Evolutionary conservation across 2,888 invertebrate genomes (phyloP).

Genomic region (Alloplasta piceator): DNA sequence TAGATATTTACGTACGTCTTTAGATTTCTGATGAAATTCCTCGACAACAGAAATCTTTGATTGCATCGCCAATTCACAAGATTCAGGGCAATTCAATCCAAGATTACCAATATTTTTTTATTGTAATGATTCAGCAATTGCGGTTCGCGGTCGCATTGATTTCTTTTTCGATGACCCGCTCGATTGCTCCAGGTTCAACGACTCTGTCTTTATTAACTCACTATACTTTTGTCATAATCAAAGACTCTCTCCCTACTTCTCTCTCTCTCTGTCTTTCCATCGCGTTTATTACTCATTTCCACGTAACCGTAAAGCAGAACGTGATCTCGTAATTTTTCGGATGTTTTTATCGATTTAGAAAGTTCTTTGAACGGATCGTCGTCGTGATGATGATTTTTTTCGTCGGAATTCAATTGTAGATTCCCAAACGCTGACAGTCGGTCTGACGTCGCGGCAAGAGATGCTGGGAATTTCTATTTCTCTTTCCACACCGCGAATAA

Average conservation of each 20-base stretch:
- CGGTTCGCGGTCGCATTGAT: slow-evolving; percentile 38
- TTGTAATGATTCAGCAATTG: too few species aligned
- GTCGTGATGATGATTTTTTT: not conserved
- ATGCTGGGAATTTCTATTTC: slow-evolving; percentile 18
- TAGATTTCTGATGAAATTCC: too few species aligned
- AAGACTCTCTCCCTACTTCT: slow-evolving; percentile 19
- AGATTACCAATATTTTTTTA: too few species aligned
- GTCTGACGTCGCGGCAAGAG: not conserved
- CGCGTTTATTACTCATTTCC: slow-evolving; percentile 20
- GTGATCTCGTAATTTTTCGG: slow-evolving; percentile 31
- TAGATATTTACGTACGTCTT: too few species aligned
- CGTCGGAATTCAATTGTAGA: slow-evolving; percentile 12
- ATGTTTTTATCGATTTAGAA: slow-evolving; percentile 51
- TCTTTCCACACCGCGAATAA: not conserved
- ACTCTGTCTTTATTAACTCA: slow-evolving; percentile 61
- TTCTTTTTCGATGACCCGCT: slow-evolving; percentile 65
- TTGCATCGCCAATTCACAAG: too few species aligned
- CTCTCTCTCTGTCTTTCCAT: too few species aligned
- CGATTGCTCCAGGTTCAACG: too few species aligned
- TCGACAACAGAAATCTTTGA: too few species aligned
- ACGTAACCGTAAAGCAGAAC: slow-evolving; percentile 50
- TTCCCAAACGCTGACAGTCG: not conserved
- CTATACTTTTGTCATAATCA: slow-evolving; percentile 48
- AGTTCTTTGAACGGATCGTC: slow-evolving; percentile 22
- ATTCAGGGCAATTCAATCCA: too few species aligned